Percentiles rank a stretch among this genome's conserved stretches.
These are phyloP conservation scores for Rhyacophila evoluta DNA, from an alignment of 2,888 invertebrate species.

Conservation along the genomic window DNA sequence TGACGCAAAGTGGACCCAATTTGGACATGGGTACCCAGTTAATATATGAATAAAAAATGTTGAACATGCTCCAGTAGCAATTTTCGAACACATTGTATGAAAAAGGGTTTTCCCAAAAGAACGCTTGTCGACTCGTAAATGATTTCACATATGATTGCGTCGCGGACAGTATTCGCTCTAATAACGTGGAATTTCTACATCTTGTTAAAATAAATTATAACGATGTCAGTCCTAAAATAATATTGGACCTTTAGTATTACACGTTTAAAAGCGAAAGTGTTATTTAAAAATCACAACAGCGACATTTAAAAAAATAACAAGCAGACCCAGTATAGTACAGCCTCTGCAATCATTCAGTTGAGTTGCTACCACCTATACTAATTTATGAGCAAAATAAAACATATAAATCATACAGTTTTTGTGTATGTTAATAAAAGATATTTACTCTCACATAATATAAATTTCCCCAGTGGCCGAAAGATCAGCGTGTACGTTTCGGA, in stretches of 20 bases:
- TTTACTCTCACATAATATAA: too few relatives aligned
- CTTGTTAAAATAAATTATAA: slow-evolving; percentile 1
- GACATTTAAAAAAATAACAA: not conserved
- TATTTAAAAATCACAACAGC: not conserved
- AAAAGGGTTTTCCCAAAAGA: slow-evolving; percentile 2
- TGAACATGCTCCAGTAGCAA: not conserved
- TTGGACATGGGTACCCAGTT: not conserved
- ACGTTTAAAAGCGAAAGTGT: not conserved
- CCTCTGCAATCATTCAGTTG: too few relatives aligned
- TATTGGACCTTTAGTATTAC: not conserved
- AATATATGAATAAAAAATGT: not conserved
- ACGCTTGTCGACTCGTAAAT: slow-evolving; percentile 16
- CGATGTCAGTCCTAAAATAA: slow-evolving; percentile 7
- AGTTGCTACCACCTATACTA: too few relatives aligned
- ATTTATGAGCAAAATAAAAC: too few relatives aligned
- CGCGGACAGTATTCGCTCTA: not conserved
- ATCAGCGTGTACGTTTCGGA: too few relatives aligned
- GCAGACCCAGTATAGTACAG: too few relatives aligned
- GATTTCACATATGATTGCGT: not conserved
- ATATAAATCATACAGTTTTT: too few relatives aligned
- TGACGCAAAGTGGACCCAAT: not conserved
- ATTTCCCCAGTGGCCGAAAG: too few relatives aligned
- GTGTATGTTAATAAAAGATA: too few relatives aligned
- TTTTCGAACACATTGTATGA: not conserved
- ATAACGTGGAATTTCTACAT: not conserved